Base-by-base conservation (phyloP, 2,113 vertebrate genomes). In the Desmodus rotundus region DNA sequence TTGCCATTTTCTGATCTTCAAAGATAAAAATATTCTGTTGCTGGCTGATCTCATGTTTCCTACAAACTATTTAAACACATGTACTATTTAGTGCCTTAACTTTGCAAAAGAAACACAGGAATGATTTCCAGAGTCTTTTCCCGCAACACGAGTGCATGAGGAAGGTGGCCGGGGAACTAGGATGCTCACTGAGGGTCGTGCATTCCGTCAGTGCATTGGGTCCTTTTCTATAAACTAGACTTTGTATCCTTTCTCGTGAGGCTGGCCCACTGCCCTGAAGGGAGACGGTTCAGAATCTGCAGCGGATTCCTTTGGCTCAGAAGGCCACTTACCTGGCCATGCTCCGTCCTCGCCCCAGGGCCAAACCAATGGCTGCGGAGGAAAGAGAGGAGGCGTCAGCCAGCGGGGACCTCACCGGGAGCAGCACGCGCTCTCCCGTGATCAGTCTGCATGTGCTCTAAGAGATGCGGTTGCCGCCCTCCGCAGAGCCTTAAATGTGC, bases 341-440 rank as follows among this genome's bases (percentile, higher is more conserved):
- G 99, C 61, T 99, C 99, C 97, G 99, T 99, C 98, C 99, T 99
- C 24, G 99, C 98, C 85, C 99, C 99, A 22, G 99, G 98, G 98
- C 98, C 99, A 97, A 99, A 99, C 99, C 99, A 99, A 24, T 99
- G 98, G 96, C 99, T 99, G 98, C 96, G 94, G 97, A 98, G 94
- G 98, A 94, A 98, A 97, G 95, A 98, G 80, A 98, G 94, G 96
- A 94, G 94, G 45, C 63, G 95, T 98, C 97, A 98, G 98, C 90
- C 28, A 7, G 24, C 4, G 65, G 58, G 93, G 45, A 94, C 94
- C 93, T 98, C 95, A 72, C 78, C 31, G 89, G 96, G 47, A 95
- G 94, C 95, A 93, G 20, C 56, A 3, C 82, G 50, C 76, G 96
- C 81, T 94, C 70, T 97, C 98, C 58, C 24, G 95, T 92, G 94